Evolutionary conservation across 37 sponge, comb jelly and placozoan genomes (phyloP), one percentile per base, ranked within the genome.

Genomic region (Ianthella basta): DNA sequence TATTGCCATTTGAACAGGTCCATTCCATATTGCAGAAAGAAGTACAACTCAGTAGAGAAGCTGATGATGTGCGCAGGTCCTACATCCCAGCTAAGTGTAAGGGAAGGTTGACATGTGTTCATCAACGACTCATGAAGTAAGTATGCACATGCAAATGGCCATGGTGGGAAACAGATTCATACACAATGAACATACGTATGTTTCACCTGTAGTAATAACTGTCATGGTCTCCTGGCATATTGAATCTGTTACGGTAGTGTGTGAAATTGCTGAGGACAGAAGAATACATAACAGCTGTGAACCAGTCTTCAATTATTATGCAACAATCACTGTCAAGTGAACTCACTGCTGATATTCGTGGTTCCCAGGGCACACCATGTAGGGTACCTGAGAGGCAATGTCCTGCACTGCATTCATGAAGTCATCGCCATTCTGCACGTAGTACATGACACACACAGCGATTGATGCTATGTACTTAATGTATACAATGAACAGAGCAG

Each of bases 21-120:
- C 23, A 34, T 19, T 66, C 82, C 84, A 18, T 41, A 68, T 55
- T 84, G 55, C 39, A 70, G 29, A 35, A 30, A 56, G 60, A 83
- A 83, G 80, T 88, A 88, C 66, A 88, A 83, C 61, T 88, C 86
- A 39, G 86, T 90, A 23, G 86, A 80, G 73, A 61, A 90, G 86
- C 86, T 86, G 24, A 90, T 82, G 81, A 90, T 75, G 60, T 90
- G 90, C 27, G 59, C 86, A 23, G 60, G 56, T 0, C 83, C 86
- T 38, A 90, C 55, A 79, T 86, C 56, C 50, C 67, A 59, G 54
- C 87, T 86, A 25, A 20, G 60, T 36, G 34, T 10, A 74, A 14
- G 27, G 70, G 15, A 29, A 29, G 32, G 54, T 8, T 25, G 30
- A 57, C n/a, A n/a, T n/a, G n/a, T n/a, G n/a, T n/a, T n/a, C n/a